phyloP scores from a whole-genome alignment of 2,113 vertebrate genomes.

The Rhinopomastus cyanomelas region DNA sequence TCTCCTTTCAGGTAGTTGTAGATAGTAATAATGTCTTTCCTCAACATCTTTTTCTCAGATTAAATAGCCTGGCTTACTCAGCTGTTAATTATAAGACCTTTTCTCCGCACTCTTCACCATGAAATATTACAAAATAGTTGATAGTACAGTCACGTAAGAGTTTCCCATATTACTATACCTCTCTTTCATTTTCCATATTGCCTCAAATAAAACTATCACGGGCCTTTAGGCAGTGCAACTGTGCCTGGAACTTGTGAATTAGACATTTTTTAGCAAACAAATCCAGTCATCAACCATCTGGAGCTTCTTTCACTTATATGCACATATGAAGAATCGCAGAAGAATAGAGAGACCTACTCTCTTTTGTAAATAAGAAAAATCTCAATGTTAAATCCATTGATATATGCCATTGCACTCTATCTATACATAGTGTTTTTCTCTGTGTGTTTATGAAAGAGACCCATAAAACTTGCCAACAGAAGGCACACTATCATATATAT shows the following conservation, averaged over 20 bases:
- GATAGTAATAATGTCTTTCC: no score
- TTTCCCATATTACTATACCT: neutral
- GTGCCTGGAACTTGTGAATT: conserved; percentile 2
- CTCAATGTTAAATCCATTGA: neutral
- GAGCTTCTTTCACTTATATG: neutral
- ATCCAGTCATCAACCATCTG: conserved; percentile 45
- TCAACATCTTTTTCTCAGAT: no score
- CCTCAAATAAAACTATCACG: neutral
- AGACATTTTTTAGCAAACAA: conserved; percentile 16
- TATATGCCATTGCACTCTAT: neutral
- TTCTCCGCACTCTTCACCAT: no score
- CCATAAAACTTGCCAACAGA: neutral
- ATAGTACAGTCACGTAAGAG: neutral
- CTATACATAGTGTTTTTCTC: neutral
- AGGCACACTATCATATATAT: neutral
- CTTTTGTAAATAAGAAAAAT: neutral
- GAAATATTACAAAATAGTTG: neutral
- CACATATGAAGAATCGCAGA: conserved; percentile 2
- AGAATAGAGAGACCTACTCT: neutral
- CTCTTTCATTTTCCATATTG: neutral
- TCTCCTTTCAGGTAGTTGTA: no score
- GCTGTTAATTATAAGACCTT: no score
- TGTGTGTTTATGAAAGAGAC: neutral
- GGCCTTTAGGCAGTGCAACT: neutral
- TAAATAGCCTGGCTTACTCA: no score